These are phyloP conservation scores for Micromussa lordhowensis DNA, from an alignment of 92 coral and sea anemone species.

Conservation along the genomic window DNA sequence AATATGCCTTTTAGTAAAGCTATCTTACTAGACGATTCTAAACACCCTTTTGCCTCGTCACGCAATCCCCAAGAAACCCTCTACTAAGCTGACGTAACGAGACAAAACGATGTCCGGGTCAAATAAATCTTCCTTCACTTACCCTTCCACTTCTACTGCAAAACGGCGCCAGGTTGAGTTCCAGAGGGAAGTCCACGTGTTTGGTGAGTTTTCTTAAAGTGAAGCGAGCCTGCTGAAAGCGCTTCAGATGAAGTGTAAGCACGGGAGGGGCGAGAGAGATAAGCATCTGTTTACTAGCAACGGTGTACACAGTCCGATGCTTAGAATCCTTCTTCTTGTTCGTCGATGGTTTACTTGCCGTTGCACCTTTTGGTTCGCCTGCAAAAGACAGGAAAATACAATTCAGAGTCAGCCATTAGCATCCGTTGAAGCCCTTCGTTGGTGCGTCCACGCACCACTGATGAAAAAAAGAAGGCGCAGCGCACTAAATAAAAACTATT, in stretches of 20 bases:
- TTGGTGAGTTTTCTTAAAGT: constrained; percentile 86
- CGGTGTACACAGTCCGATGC: constrained; percentile 79
- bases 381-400: neutral
- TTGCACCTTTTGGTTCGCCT: constrained; percentile 57
- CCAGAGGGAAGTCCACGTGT: constrained; percentile 90
- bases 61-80: neutral
- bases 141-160: constrained; percentile 88
- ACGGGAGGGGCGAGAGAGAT: constrained; percentile 90
- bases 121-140: neutral
- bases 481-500: neutral
- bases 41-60: neutral
- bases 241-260: constrained; percentile 90
- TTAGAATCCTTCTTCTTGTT: constrained; percentile 34
- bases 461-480: neutral
- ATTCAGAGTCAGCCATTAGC: too few species aligned
- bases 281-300: constrained; percentile 91
- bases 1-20: neutral
- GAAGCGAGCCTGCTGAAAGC: constrained; percentile 93
- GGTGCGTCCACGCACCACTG: neutral
- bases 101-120: neutral
- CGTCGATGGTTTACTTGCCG: constrained; percentile 50
- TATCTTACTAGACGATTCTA: neutral
- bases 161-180: constrained; percentile 89
- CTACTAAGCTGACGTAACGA: neutral
- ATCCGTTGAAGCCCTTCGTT: neutral